Evolutionary conservation across 1,140 invertebrate genomes (phyloP).

Genomic region (Muscidifurax raptorellus): DNA sequence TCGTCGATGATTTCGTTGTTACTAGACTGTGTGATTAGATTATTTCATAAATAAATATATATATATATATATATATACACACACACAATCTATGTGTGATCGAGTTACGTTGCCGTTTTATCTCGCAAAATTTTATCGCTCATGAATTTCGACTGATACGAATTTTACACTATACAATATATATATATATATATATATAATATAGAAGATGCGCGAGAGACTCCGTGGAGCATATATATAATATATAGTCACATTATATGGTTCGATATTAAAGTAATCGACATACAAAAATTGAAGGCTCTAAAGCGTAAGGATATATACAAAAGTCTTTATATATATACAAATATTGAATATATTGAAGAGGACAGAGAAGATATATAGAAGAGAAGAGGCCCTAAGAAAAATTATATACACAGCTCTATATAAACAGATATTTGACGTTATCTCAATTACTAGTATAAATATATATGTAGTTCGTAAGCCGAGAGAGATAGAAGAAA

Average conservation of each 20-base stretch:
- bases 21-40: no score
- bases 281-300: not conserved
- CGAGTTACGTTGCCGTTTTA: slow-evolving; percentile 24
- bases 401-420: slow-evolving; percentile 11
- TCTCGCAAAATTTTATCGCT: slow-evolving; percentile 28
- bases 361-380: slow-evolving; percentile 22
- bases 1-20: slow-evolving; percentile 8
- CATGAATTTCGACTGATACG: not conserved
- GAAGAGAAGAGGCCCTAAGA: slow-evolving; percentile 3
- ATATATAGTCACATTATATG: slow-evolving; percentile 27
- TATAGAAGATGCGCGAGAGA: not conserved
- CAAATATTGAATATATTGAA: not conserved
- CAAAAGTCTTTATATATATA: not conserved
- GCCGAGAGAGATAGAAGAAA: not conserved
- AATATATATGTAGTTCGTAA: not conserved
- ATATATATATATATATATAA: not conserved
- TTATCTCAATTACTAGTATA: slow-evolving; percentile 37
- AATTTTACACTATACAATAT: slow-evolving; percentile 35
- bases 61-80: no score
- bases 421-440: slow-evolving; percentile 32
- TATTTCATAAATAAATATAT: no score
- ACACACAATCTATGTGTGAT: not conserved
- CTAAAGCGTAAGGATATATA: slow-evolving; percentile 34
- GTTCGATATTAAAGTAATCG: slow-evolving; percentile 32
- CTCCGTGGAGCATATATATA: no score